phyloP scores from a whole-genome alignment of 2,797 vertebrate genomes.

The Pseudopleuronectes americanus region DNA sequence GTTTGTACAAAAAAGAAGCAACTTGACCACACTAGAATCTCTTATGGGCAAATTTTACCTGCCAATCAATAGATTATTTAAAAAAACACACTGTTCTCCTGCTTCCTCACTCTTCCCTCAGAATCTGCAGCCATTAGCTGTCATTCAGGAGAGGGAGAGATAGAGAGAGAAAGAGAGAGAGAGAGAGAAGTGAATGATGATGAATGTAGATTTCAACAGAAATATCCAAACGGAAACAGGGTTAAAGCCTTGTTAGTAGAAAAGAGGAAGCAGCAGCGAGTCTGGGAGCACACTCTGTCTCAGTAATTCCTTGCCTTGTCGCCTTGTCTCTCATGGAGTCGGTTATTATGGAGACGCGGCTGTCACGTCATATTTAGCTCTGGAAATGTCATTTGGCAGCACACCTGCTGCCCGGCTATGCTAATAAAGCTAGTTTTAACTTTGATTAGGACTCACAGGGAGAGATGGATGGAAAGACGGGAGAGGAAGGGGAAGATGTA shows the following conservation, averaged over 20 bases:
- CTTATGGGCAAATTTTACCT: not conserved
- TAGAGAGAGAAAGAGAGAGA: not conserved
- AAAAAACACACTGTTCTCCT: slow-evolving; percentile 8
- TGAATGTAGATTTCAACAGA: slow-evolving; percentile 64
- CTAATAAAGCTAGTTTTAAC: slow-evolving; percentile 81
- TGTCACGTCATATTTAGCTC: slow-evolving; percentile 82
- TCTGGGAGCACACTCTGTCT: slow-evolving; percentile 72
- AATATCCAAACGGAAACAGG: slow-evolving; percentile 78
- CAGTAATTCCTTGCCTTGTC: slow-evolving; percentile 77
- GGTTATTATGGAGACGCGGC: slow-evolving; percentile 78
- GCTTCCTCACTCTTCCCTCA: slow-evolving; percentile 23
- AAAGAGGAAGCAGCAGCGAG: slow-evolving; percentile 74
- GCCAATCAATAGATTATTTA: not conserved
- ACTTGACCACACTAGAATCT: not conserved
- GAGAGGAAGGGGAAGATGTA: not conserved
- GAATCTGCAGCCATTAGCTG: slow-evolving; percentile 38
- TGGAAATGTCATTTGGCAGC: slow-evolving; percentile 82
- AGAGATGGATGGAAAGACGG: slow-evolving; percentile 49
- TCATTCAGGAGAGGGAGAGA: slow-evolving; percentile 19
- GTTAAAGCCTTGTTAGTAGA: slow-evolving; percentile 66
- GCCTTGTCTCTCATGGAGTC: slow-evolving; percentile 73
- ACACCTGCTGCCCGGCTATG: slow-evolving; percentile 84
- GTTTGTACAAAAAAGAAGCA: not conserved
- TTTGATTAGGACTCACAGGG: slow-evolving; percentile 79
- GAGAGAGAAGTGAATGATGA: slow-evolving; percentile 53